phyloP scores from a whole-genome alignment of 2,888 invertebrate species.

The Xylocampa areola region DNA sequence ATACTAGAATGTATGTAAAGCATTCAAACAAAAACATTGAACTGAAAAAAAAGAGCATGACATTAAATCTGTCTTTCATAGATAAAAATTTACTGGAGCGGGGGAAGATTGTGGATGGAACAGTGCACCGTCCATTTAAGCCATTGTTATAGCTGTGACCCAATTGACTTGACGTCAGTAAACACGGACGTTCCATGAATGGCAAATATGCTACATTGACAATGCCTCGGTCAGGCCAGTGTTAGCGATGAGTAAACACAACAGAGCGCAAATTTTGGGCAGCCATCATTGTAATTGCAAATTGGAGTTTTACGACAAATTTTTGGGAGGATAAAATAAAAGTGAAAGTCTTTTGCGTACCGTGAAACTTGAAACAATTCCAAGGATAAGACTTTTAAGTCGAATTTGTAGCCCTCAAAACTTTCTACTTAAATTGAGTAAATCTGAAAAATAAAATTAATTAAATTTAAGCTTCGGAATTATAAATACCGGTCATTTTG shows the following conservation, averaged over 20 bases:
- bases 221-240: slow-evolving; percentile 14
- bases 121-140: slow-evolving; percentile 44
- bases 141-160: slow-evolving; percentile 59
- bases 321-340: slow-evolving; percentile 3
- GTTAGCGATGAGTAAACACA: slow-evolving; percentile 20
- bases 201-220: slow-evolving; percentile 52
- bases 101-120: slow-evolving; percentile 27
- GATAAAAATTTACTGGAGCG: slow-evolving; percentile 14
- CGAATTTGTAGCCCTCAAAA: too few relatives aligned
- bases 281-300: too few relatives aligned
- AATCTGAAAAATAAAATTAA: too few relatives aligned
- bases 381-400: too few relatives aligned
- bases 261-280: slow-evolving; percentile 30
- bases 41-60: slow-evolving; percentile 1
- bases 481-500: too few relatives aligned
- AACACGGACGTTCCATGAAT: slow-evolving; percentile 56
- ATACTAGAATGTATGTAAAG: too few relatives aligned
- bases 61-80: slow-evolving; percentile 8
- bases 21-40: too few relatives aligned
- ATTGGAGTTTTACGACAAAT: slow-evolving; percentile 9
- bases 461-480: too few relatives aligned
- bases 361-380: too few relatives aligned
- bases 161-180: slow-evolving; percentile 55
- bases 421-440: too few relatives aligned
- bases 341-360: neutral